Base-by-base conservation (phyloP, 2,113 vertebrate species). In the Emydocephalus ijimae region DNA sequence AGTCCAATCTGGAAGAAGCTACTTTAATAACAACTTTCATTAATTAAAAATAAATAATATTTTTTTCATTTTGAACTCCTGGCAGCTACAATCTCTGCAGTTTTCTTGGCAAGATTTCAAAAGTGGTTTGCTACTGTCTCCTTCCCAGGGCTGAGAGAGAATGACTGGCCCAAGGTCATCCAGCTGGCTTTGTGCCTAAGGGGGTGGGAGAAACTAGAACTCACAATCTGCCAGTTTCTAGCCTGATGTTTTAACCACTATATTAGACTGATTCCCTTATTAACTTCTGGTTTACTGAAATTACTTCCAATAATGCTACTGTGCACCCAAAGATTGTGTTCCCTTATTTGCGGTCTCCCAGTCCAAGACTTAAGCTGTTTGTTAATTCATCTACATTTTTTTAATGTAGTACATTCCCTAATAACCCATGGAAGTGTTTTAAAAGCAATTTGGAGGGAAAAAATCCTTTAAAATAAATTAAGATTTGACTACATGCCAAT, bases 381-480 rank as follows among this genome's bases (percentile, higher is more conserved):
- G 95, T 94, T 54, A 69, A n/a, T 94, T 95, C 92, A 43, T 95
- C 81, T 94, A 92, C 87, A 90, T 95, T 92, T 95, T 94, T 94
- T 93, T 43, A 95, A 95, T 88, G 87, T 95, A 95, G 92, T 91
- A 93, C 93, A 94, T 87, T 87, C 87, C 89, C 92, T 93, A 93
- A 96, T 2, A 85, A 50, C 52, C 9, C 29, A 74, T 39, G 48
- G 34, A 90, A 81, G 69, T 24, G 39, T 21, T 91, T 91, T 54
- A 91, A 43, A 85, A 34, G 26, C 23, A 6, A 56, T n/a, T 9
- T 43, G 52, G 23, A 39, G 69, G 54, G 24, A 12, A 11, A 85
- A 54, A 54, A 7, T 29, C 26, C 43, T 85, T 56, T 43, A 56
- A 85, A 85, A 43, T 85, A 85, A 91, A 90, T 14, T 12, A 89